phyloP scores from a whole-genome alignment of 1,140 invertebrate species.

The Melanaphis sacchari region DNA sequence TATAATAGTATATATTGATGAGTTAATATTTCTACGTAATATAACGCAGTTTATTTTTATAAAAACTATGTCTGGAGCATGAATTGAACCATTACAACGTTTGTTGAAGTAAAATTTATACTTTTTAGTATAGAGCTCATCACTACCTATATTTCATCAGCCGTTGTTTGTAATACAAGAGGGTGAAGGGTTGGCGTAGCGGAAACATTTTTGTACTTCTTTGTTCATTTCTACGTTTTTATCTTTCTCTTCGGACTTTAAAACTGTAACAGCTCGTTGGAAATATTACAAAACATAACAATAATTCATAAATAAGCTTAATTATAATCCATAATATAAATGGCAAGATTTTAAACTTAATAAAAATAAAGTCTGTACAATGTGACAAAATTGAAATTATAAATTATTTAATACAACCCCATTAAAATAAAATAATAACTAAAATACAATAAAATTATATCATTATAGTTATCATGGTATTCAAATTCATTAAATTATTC shows the following conservation, averaged over 20 bases:
- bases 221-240: slow-evolving; percentile 3
- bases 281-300: slow-evolving; percentile 33
- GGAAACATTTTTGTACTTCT: slow-evolving; percentile 1
- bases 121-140: not conserved
- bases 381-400: not conserved
- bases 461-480: not conserved
- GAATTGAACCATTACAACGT: slow-evolving; percentile 13
- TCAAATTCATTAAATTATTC: slow-evolving; percentile 13
- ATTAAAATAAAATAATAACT: not conserved
- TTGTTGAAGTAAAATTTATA: slow-evolving; percentile 25
- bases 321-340: slow-evolving; percentile 10
- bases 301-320: slow-evolving; percentile 10
- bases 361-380: not conserved
- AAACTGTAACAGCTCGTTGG: slow-evolving; percentile 14
- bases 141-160: slow-evolving; percentile 18
- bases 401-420: not conserved
- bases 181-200: too few relatives aligned
- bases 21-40: not conserved
- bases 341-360: slow-evolving; percentile 15
- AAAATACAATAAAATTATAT: not conserved
- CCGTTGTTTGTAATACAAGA: not conserved
- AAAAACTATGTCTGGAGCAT: not conserved
- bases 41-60: slow-evolving; percentile 2
- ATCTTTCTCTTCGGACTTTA: not conserved
- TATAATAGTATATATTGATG: not conserved